phyloP scores from a whole-genome alignment of 2,888 invertebrate species.

The Sepioteuthis lessoniana region DNA sequence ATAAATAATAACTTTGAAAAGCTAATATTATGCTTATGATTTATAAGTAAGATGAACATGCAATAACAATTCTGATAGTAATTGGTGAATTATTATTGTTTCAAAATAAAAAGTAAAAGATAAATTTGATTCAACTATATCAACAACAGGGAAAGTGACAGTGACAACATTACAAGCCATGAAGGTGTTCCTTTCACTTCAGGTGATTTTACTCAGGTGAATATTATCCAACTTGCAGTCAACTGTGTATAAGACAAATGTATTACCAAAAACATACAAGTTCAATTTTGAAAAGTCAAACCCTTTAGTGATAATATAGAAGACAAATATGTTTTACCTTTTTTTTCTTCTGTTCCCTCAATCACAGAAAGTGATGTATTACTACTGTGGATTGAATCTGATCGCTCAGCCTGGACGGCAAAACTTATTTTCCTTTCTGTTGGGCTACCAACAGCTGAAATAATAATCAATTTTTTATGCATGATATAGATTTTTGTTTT shows the following conservation, averaged over 20 bases:
- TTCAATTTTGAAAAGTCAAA: neutral
- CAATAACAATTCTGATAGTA: neutral
- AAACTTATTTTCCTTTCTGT: constrained; percentile 75
- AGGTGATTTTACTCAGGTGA: neutral
- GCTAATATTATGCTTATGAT: neutral
- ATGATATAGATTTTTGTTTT: no score
- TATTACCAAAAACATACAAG: neutral
- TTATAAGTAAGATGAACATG: neutral
- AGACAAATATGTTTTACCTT: constrained; percentile 53
- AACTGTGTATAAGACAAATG: neutral
- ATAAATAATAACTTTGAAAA: neutral
- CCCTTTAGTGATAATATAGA: constrained; percentile 11
- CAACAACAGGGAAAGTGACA: neutral
- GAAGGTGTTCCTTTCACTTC: neutral
- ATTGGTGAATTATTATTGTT: neutral
- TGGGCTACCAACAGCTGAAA: constrained; percentile 65
- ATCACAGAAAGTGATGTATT: constrained; percentile 71
- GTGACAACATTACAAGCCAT: neutral
- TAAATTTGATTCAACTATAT: neutral
- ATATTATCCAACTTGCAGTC: neutral
- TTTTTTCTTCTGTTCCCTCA: constrained; percentile 59
- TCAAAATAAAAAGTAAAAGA: neutral
- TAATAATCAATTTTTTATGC: no score
- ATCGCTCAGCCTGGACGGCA: constrained; percentile 74
- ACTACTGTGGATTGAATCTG: constrained; percentile 73